phyloP scores from a whole-genome alignment of 2,888 invertebrate genomes.

The Drosophila lutescens region DNA sequence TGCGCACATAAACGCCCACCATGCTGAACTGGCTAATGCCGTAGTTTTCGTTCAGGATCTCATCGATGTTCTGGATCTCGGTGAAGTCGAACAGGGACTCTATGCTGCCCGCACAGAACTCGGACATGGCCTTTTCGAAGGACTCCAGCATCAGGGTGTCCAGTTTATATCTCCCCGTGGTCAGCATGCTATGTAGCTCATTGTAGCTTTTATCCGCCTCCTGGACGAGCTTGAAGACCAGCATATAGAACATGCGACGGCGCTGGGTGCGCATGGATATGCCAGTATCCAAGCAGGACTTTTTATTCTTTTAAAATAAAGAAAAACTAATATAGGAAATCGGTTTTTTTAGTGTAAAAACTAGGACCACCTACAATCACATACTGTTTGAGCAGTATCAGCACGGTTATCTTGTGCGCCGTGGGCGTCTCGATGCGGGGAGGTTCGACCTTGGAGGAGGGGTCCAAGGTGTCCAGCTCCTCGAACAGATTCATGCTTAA shows the following conservation, averaged over 20 bases:
- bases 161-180: slow-evolving; percentile 78
- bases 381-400: slow-evolving; percentile 91
- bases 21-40: slow-evolving; percentile 84
- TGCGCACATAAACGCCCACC: slow-evolving; percentile 91
- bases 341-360: not conserved
- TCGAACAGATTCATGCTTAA: slow-evolving; percentile 78
- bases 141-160: slow-evolving; percentile 83
- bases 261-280: slow-evolving; percentile 85
- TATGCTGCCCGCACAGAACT: slow-evolving; percentile 85
- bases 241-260: slow-evolving; percentile 91
- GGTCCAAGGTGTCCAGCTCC: slow-evolving; percentile 82
- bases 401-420: slow-evolving; percentile 91
- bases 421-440: slow-evolving; percentile 86
- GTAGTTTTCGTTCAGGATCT: slow-evolving; percentile 86
- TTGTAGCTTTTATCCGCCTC: slow-evolving; percentile 91
- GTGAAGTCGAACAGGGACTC: slow-evolving; percentile 88
- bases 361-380: slow-evolving; percentile 85
- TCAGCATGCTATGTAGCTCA: slow-evolving; percentile 88
- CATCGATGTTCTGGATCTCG: slow-evolving; percentile 87
- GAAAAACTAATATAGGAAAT: too few relatives aligned
- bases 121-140: slow-evolving; percentile 86
- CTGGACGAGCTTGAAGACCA: slow-evolving; percentile 91
- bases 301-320: slow-evolving; percentile 73
- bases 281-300: slow-evolving; percentile 74
- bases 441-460: slow-evolving; percentile 68